A percentile compares a stretch with the other conserved stretches of the same genome.
These are phyloP conservation scores for Boleophthalmus pectinirostris DNA, from an alignment of 2,113 vertebrate genomes.

Conservation along the genomic window DNA sequence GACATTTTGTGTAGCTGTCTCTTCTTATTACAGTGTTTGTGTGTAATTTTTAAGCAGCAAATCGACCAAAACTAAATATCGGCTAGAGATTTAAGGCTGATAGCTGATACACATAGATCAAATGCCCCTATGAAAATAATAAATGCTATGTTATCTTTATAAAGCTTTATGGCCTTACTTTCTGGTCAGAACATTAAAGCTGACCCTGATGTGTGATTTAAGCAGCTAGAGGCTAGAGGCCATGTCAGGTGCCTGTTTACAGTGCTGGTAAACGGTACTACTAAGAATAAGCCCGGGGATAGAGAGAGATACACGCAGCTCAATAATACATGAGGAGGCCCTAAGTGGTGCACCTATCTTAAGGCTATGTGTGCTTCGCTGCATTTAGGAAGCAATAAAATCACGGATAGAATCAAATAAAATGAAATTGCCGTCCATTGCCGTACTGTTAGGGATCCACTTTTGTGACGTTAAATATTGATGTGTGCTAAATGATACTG, in stretches of 20 bases:
- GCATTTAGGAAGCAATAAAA: conserved; percentile 21
- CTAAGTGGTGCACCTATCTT: conserved; percentile 43
- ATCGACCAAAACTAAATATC: no score
- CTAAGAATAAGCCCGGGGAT: conserved; percentile 29
- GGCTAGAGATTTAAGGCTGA: no score
- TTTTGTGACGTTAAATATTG: neutral
- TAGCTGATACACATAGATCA: neutral
- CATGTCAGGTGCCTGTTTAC: conserved; percentile 21
- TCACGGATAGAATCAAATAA: neutral
- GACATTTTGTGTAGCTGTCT: no score
- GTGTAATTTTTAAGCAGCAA: no score
- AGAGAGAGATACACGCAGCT: conserved; percentile 46
- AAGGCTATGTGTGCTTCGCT: conserved; percentile 8
- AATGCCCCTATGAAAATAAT: neutral
- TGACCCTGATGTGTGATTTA: conserved; percentile 37
- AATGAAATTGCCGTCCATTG: neutral
- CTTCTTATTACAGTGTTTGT: no score
- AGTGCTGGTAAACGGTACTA: conserved; percentile 28
- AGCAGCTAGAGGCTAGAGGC: conserved; percentile 40
- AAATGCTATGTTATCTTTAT: neutral
- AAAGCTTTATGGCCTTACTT: conserved; percentile 1
- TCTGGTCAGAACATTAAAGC: conserved; percentile 24
- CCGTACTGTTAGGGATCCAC: neutral
- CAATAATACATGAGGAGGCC: conserved; percentile 70
- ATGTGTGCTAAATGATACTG: neutral